A percentile compares a stretch with the other conserved stretches of the same genome.
phyloP scores from a whole-genome alignment of 2,797 vertebrate genomes.

The Platalea minor region DNA sequence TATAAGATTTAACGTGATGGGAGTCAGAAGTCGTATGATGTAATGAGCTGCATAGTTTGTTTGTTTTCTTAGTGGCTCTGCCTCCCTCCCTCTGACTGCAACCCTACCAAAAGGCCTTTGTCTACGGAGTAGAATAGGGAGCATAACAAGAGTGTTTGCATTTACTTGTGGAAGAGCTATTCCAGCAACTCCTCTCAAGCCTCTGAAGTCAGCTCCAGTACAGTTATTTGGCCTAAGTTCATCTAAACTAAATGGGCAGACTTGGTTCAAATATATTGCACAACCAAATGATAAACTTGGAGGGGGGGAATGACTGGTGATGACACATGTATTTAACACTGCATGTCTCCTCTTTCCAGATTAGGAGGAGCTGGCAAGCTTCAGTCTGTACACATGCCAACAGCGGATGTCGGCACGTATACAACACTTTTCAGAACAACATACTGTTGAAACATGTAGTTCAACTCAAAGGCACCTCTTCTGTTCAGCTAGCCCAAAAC shows the following conservation, averaged over 20 bases:
- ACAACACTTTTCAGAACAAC: slow-evolving; percentile 65
- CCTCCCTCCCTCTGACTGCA: not conserved
- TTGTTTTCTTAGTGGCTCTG: slow-evolving; percentile 15
- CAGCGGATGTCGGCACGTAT: slow-evolving; percentile 66
- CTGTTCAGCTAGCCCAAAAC: slow-evolving; percentile 19
- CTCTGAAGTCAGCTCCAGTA: slow-evolving; percentile 44
- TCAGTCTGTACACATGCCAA: slow-evolving; percentile 40
- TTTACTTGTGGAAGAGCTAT: not conserved
- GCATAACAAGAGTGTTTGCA: not conserved
- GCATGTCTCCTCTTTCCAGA: slow-evolving; percentile 53
- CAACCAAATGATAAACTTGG: slow-evolving; percentile 35
- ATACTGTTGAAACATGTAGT: slow-evolving; percentile 57
- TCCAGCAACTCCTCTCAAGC: slow-evolving; percentile 11
- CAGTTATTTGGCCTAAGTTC: slow-evolving; percentile 55
- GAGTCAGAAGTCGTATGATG: not conserved
- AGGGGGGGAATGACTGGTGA: not conserved
- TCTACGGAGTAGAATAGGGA: not conserved
- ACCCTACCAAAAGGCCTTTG: not conserved
- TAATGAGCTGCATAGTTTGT: not conserved
- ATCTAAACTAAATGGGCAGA: slow-evolving; percentile 34
- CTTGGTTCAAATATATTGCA: slow-evolving; percentile 42
- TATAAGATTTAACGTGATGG: not conserved
- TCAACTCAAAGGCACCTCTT: slow-evolving; percentile 51
- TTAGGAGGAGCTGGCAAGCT: slow-evolving; percentile 56
- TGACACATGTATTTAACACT: slow-evolving; percentile 67